Conservation (phyloP, 2,113 vertebrate genomes). For the Atrichornis clamosus region DNA sequence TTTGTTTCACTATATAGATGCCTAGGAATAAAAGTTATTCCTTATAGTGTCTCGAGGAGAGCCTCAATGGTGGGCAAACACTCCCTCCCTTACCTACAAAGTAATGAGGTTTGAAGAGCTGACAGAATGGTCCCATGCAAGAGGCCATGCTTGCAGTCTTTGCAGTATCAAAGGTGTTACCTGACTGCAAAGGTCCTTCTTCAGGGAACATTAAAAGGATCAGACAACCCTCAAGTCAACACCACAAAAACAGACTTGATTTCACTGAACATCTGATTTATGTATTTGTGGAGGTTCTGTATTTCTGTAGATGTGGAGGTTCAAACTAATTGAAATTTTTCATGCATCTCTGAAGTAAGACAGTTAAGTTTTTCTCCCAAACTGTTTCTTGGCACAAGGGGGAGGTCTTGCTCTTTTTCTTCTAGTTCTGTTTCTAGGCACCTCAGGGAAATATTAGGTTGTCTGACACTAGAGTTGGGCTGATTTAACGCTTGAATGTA, state of each 20-base stretch:
- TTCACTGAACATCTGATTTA: background rate
- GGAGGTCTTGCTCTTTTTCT: constrained; percentile 44
- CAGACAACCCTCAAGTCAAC: background rate
- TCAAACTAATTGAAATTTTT: background rate
- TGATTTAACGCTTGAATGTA: background rate
- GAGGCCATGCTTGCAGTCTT: accelerated
- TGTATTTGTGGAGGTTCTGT: background rate
- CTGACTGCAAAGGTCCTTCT: background rate
- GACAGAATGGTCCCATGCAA: background rate
- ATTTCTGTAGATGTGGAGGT: background rate
- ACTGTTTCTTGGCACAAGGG: constrained; percentile 41
- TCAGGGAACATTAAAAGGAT: background rate
- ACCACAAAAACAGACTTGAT: background rate
- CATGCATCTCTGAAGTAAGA: background rate
- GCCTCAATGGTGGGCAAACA: background rate
- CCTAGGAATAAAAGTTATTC: background rate
- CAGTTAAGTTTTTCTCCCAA: background rate
- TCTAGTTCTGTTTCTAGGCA: background rate
- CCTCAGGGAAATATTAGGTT: background rate
- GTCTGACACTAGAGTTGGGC: background rate
- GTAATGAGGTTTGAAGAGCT: background rate
- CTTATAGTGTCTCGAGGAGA: background rate
- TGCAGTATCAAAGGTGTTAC: background rate
- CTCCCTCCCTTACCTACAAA: background rate
- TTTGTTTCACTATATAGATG: background rate